Conservation (phyloP, 1,140 invertebrate species). For the Mamestra configurata region DNA sequence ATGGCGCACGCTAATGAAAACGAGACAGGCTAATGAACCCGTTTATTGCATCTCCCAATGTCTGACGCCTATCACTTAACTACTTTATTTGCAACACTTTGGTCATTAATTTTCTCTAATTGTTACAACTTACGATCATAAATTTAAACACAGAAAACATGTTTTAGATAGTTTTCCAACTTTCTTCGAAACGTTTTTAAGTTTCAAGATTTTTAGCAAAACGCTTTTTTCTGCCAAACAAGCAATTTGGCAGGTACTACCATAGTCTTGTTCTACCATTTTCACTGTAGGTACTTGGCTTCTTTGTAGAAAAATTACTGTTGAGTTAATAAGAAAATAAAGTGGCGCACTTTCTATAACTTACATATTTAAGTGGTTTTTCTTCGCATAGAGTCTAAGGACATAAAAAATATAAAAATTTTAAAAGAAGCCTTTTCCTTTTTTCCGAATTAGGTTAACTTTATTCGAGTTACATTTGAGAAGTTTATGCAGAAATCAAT, state of each 20-base stretch:
- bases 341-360: too few species aligned
- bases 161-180: background rate
- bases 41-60: constrained; percentile 40
- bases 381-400: too few species aligned
- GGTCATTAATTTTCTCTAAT: background rate
- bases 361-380: too few species aligned
- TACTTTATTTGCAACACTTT: constrained; percentile 4
- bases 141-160: background rate
- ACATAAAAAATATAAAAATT: too few species aligned
- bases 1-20: constrained; percentile 78
- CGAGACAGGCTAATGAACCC: constrained; percentile 80
- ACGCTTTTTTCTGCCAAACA: background rate
- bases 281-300: too few species aligned
- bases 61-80: constrained; percentile 6
- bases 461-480: too few species aligned
- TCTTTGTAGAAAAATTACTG: too few species aligned
- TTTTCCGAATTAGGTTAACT: too few species aligned
- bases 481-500: background rate
- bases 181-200: background rate
- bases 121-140: background rate
- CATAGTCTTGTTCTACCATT: too few species aligned
- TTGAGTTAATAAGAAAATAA: too few species aligned
- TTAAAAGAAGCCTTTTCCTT: too few species aligned
- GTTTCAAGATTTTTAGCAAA: background rate
- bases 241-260: too few species aligned